Base-by-base conservation (phyloP, 1,140 invertebrate genomes). In the Dendroctonus ponderosae region DNA sequence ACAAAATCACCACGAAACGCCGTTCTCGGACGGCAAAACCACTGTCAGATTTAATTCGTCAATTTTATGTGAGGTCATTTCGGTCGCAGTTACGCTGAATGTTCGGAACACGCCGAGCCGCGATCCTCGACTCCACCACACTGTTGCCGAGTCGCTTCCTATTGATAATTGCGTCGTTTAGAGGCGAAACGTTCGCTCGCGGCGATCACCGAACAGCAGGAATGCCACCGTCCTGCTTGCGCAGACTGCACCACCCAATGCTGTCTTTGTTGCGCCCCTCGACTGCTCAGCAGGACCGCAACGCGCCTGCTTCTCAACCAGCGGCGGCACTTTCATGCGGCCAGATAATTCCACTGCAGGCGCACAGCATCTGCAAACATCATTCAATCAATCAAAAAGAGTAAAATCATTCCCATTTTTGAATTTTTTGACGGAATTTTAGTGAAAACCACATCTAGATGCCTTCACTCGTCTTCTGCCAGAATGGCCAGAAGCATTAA, bases 51-150 rank as follows among this genome's bases (percentile, higher is more conserved):
- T 73, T 72, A 72, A 75, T 72, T 70, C 71, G 67, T 72, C 72
- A 72, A 74, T 74, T 74, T 69, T 73, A 48, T 44, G 57, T 77
- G 76, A 76, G 75, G 76, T 77, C 76, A 76, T 77, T 73, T 76
- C 75, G 75, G 73, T 73, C 76, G 75, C 67, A 70, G 70, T 73
- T 67, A 62, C 69, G 71, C 73, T 74, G 72, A 72, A 74, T 70
- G 69, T 72, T 68, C 71, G 65, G 66, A 70, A 53, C 67, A 60
- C 56, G 49, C 46, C 61, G 57, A 60, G 52, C 67, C 57, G 53
- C 68, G 39, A 67, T 26, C 26, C 26, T 26, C 26, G 26, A 61
- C 48, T 14, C 14, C 15, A 54, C 51, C 9, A 70, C 71, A 62
- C 38, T 66, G 71, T 74, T 72, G 72, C 69, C 71, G 66, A 14